Conservation (phyloP, 92 coral and sea anemone species). For the Porites evermanni region DNA sequence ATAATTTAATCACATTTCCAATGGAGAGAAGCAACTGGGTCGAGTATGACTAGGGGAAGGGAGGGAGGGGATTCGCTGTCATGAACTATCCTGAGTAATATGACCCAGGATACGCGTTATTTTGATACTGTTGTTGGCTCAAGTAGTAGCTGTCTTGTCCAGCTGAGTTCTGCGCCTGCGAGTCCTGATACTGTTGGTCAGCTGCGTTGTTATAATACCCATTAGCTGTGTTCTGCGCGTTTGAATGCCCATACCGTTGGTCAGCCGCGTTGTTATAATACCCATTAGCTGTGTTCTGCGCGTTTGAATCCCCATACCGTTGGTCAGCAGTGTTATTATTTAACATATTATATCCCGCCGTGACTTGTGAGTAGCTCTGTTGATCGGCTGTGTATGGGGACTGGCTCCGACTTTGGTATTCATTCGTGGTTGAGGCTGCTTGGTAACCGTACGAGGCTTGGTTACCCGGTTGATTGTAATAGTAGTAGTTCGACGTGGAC, state of each 20-base stretch:
- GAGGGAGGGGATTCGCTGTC: neutral
- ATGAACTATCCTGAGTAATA: conserved; percentile 33
- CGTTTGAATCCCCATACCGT: neutral
- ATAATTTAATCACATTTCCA: too few species aligned
- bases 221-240: neutral
- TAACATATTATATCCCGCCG: conserved; percentile 6
- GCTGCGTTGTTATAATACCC: conserved; percentile 16
- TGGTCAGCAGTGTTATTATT: conserved; percentile 19
- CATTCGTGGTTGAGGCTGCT: neutral
- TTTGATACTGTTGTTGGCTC: conserved; percentile 41
- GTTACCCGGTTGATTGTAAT: conserved; percentile 1
- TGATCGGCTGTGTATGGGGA: conserved; percentile 20
- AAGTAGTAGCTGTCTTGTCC: conserved; percentile 26
- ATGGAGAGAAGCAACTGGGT: too few species aligned
- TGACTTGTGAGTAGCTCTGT: neutral
- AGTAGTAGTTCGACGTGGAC: neutral
- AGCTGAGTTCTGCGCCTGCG: conserved; percentile 12
- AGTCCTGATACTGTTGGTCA: conserved; percentile 24
- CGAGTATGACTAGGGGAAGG: too few species aligned
- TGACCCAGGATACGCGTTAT: conserved; percentile 19
- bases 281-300: neutral
- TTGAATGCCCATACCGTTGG: neutral
- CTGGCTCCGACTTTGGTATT: conserved; percentile 18
- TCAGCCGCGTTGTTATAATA: neutral
- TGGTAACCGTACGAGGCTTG: conserved; percentile 33